Percentiles rank a stretch among this genome's conserved stretches.
These are phyloP conservation scores for Drosophila triauraria DNA, from an alignment of 1,140 invertebrate species.

Conservation along the genomic window DNA sequence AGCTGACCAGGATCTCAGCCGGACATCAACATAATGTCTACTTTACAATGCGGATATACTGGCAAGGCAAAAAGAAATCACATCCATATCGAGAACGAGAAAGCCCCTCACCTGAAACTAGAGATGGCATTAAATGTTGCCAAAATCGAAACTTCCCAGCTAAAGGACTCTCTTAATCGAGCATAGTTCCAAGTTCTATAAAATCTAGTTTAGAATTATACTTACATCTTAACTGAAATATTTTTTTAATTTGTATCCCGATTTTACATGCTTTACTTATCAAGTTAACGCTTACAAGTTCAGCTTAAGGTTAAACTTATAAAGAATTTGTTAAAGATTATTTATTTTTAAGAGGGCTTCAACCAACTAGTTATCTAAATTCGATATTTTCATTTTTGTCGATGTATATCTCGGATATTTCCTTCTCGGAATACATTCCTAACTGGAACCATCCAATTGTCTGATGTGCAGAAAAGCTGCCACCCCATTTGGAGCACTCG, in stretches of 20 bases:
- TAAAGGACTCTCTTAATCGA: no score
- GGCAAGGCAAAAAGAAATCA: constrained; percentile 72
- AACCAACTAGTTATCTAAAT: no score
- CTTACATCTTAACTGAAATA: no score
- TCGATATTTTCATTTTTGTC: background rate
- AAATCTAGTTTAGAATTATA: no score
- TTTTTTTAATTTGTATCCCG: no score
- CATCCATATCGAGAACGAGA: constrained; percentile 63
- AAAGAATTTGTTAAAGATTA: background rate
- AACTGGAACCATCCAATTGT: constrained; percentile 48
- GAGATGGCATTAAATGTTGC: constrained; percentile 6
- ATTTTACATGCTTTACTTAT: no score
- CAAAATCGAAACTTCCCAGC: background rate
- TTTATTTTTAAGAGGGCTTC: background rate
- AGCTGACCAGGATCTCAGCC: constrained; percentile 27
- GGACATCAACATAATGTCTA: constrained; percentile 81
- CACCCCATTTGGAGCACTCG: constrained; percentile 50
- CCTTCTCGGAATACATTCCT: constrained; percentile 7
- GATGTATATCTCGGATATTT: background rate
- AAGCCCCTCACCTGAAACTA: constrained; percentile 7
- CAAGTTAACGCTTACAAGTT: no score
- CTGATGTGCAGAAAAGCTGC: constrained; percentile 31
- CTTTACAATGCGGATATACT: constrained; percentile 82
- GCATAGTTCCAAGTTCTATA: no score
- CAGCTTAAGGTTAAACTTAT: background rate